Evolutionary conservation across 64 coral and sea anemone species (phyloP).

Genomic region (Acropora tenuis): DNA sequence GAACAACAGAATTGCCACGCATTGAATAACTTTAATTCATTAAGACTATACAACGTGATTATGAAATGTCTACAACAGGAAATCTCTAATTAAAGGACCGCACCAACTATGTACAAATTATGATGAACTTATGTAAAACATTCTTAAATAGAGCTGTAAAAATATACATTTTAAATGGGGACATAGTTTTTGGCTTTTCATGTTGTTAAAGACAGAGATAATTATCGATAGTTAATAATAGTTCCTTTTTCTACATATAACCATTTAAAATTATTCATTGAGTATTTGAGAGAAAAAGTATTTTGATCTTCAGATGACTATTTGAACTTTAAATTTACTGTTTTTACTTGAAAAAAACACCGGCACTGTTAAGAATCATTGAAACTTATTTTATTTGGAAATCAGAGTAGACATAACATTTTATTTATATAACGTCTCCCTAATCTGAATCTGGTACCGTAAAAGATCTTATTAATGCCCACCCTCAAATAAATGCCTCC

Average conservation of each 20-base stretch:
- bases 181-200: no score
- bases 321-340: not conserved
- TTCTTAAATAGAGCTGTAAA: not conserved
- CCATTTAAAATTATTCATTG: not conserved
- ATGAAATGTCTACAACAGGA: not conserved
- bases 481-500: not conserved
- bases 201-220: not conserved
- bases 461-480: not conserved
- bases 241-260: not conserved
- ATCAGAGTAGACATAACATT: not conserved
- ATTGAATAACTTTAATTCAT: not conserved
- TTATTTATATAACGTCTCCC: not conserved
- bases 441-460: not conserved
- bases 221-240: not conserved
- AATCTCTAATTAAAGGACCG: not conserved
- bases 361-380: not conserved
- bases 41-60: not conserved
- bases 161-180: not conserved
- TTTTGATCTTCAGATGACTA: not conserved
- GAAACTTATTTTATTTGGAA: not conserved
- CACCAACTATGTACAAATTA: not conserved
- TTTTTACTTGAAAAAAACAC: not conserved
- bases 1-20: not conserved
- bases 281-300: not conserved
- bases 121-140: not conserved